Base-by-base conservation (phyloP, 2,797 vertebrate genomes). In the Eleutherodactylus coqui region DNA sequence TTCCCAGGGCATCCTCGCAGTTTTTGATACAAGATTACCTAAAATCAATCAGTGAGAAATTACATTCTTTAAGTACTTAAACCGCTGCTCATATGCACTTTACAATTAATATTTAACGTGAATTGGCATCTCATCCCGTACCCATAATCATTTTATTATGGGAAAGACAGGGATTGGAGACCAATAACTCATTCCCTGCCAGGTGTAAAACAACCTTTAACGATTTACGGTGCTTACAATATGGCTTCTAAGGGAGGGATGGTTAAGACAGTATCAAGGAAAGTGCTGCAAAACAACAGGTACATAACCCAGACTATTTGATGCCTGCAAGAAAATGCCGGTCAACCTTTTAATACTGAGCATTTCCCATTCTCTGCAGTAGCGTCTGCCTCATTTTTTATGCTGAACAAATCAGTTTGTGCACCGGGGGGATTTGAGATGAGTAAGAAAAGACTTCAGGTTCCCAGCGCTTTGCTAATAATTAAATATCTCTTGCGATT, bases 31-130 rank as follows among this genome's bases (percentile, higher is more conserved):
- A 75, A 60, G 58, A 86, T 64, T 86, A 64, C 78, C 60, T 64
- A 58, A 79, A 85, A 81, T 86, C 69, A 86, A 75, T 86, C 84
- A 81, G 32, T 16, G 41, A 81, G 51, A 69, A 79, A 85, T 85
- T 79, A 80, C 77, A 72, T 80, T 85, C 79, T 77, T 85, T 38
- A 80, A 77, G 51, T 47, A 80, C 84, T 85, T 85, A 85, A 85
- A 85, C 76, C 29, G 55, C 84, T 73, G 84, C 67, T 80, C 84
- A 62, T 58, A 75, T 73, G 70, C 82, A 84, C 77, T 81, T 81
- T 81, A 81, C 77, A 72, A 86, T 86, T 86, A 86, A 86, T 86
- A 86, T 86, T 86, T 79, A 86, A 86, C 64, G 47, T 38, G 69
- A 79, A 55, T 81, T 86, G 84, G 84, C 84, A 86, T 75, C 78